Conservation (phyloP, 2,888 invertebrate species). For the Amphipyra tragopoginis region DNA sequence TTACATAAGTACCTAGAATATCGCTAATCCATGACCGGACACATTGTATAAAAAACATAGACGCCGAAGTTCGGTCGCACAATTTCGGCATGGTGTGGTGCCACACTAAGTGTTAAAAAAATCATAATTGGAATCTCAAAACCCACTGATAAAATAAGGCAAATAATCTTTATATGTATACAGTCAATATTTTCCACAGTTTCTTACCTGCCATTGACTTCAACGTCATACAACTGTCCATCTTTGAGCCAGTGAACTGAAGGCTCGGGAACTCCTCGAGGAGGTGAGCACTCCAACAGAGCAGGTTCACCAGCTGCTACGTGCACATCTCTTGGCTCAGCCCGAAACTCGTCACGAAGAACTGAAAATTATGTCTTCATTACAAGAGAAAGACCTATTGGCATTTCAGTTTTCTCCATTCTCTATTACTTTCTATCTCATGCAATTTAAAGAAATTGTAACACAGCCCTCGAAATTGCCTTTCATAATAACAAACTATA, state of each 20-base stretch:
- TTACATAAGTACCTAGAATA: no score
- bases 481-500: no score
- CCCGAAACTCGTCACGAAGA: constrained; percentile 98
- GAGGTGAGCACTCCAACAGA: constrained; percentile 97
- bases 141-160: background rate
- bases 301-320: constrained; percentile 98
- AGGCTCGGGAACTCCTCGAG: constrained; percentile 98
- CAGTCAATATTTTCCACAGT: background rate
- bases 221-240: constrained; percentile 90
- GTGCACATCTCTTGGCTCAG: constrained; percentile 96
- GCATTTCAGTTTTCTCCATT: no score
- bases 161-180: background rate
- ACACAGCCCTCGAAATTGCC: no score
- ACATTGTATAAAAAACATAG: no score
- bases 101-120: no score
- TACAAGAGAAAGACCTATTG: constrained; percentile 1
- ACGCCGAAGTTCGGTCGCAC: no score
- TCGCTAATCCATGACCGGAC: no score
- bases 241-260: constrained; percentile 97
- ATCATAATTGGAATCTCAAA: no score
- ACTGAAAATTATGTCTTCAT: constrained; percentile 89
- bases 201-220: constrained; percentile 91
- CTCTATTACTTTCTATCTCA: no score
- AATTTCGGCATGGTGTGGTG: no score
- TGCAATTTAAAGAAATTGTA: no score